Base-by-base conservation (phyloP, 1,140 invertebrate genomes). In the Leptinotarsa texana region DNA sequence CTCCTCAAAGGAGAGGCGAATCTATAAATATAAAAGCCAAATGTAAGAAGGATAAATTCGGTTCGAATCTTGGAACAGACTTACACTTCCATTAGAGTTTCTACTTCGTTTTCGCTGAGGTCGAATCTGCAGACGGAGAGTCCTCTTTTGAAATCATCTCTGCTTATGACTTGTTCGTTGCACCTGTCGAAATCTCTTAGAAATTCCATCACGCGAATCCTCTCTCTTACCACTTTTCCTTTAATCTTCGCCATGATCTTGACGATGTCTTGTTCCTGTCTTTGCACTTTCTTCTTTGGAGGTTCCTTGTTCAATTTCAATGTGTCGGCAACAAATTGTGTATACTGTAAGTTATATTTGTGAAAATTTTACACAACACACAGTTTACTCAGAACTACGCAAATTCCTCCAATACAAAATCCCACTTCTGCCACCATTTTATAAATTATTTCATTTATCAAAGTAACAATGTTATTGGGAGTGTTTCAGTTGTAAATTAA, bases 241-340 rank as follows among this genome's bases (percentile, higher is more conserved):
- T 92, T 93, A 74, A 92, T 90, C 83, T 91, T 92, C 6, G 92
- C 91, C 17, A 93, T 85, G 69, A 93, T 90, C 71, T 88, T 84
- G 61, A 92, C 88, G 63, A 93, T 92, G 78, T 91, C 88, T 49
- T 88, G 89, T 79, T 92, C 88, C 13, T 82, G 78, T 24, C 81
- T 74, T 8, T 75, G 78, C 3, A 82, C 75, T 75, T 81, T 78
- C 65, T 79, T 73, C 51, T 77, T 71, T 17, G 72, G 72, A 73
- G 77, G 83, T 17, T 83, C 82, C 5, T 81, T 76, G 69, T 87
- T 86, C 0, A 88, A 67, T 69, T 66, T 76, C 42, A 78, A 83
- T 75, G 83, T 85, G 42, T 83, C 83, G 42, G 80, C 77, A 1
- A 87, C 24, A 49, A 83, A 83, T 13, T 78, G 74, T 15, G 77